These are phyloP conservation scores for Forbesichthys agassizii DNA, from an alignment of 2,113 vertebrate species.

Conservation along the genomic window DNA sequence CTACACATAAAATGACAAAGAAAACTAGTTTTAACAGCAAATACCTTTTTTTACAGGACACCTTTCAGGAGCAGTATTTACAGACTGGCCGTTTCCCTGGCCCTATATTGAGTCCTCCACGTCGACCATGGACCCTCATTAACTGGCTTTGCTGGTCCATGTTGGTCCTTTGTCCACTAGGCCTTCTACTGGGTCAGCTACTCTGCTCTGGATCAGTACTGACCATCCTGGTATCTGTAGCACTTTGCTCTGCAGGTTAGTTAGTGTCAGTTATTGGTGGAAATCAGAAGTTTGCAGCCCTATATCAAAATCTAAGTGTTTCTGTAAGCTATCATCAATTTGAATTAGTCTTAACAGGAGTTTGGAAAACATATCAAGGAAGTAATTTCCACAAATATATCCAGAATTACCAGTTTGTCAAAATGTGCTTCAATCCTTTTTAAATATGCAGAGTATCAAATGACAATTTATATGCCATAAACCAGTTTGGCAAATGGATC, in stretches of 20 bases:
- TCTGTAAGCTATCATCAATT: neutral
- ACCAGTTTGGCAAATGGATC: neutral
- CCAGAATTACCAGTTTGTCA: neutral
- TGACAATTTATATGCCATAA: neutral
- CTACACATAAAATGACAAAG: too few relatives aligned
- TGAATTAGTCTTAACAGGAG: neutral
- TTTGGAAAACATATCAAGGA: neutral
- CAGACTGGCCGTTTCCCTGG: conserved; percentile 84
- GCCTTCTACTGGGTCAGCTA: conserved; percentile 79
- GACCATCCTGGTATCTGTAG: conserved; percentile 78
- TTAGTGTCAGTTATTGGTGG: conserved; percentile 22
- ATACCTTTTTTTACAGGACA: conserved; percentile 77
- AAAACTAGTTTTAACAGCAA: neutral
- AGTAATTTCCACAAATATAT: conserved; percentile 23
- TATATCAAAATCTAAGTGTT: too few relatives aligned
- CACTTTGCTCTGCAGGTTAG: conserved; percentile 87
- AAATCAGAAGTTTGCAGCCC: too few relatives aligned
- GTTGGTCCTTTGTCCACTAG: conserved; percentile 85
- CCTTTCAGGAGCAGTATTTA: conserved; percentile 88
- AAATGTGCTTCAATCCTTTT: neutral
- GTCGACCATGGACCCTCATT: conserved; percentile 84
- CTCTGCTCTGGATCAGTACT: conserved; percentile 84
- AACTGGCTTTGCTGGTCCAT: conserved; percentile 93
- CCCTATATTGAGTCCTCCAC: conserved; percentile 68
- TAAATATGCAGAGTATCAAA: neutral